phyloP scores from a whole-genome alignment of 2,113 vertebrate species.

The Lophura nycthemera region DNA sequence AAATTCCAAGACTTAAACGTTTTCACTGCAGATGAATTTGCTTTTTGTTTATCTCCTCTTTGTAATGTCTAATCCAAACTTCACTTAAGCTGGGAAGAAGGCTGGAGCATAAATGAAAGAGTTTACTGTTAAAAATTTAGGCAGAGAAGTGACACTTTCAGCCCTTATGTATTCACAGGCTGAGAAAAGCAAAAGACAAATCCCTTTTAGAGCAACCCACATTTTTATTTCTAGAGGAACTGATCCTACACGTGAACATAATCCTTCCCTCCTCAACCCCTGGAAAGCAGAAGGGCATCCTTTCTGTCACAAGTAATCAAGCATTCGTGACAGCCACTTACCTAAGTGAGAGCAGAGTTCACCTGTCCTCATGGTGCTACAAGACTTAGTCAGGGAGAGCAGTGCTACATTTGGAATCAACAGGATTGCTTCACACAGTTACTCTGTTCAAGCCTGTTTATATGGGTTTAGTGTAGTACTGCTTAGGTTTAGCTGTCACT shows the following conservation, averaged over 20 bases:
- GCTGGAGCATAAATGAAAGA: not conserved
- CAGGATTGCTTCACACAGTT: not conserved
- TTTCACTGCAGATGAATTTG: not conserved
- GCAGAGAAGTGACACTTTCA: not conserved
- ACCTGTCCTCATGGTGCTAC: not conserved
- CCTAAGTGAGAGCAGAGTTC: not conserved
- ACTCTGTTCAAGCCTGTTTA: not conserved
- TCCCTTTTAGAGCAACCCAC: not conserved
- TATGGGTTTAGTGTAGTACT: not conserved
- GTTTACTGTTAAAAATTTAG: not conserved
- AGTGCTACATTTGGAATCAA: not conserved
- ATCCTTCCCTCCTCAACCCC: not conserved
- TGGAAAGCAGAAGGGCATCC: not conserved
- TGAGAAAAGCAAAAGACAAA: not conserved
- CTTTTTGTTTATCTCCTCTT: not conserved
- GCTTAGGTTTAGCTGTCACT: not conserved
- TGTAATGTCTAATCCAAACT: not conserved
- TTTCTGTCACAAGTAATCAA: not conserved
- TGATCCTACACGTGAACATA: not conserved
- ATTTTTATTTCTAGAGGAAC: not conserved
- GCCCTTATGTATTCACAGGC: not conserved
- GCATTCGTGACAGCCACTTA: not conserved
- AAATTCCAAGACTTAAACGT: not conserved
- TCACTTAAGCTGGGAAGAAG: not conserved
- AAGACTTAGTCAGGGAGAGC: not conserved